Evolutionary conservation across 2,797 vertebrate species (phyloP).

Genomic region (Fratercula arctica): DNA sequence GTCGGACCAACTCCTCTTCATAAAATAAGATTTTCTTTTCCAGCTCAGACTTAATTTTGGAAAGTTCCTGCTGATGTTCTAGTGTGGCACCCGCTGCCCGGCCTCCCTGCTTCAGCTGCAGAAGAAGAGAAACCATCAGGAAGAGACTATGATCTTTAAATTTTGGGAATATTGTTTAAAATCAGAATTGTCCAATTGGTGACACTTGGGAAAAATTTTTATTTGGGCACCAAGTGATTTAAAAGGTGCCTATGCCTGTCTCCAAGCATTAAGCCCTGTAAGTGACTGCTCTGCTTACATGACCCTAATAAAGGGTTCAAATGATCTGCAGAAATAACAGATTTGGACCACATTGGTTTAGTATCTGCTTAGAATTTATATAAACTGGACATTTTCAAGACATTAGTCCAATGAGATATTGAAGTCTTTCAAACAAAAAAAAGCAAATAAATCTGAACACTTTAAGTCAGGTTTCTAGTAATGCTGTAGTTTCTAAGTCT

Average conservation of each 20-base stretch:
- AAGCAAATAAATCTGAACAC: neutral
- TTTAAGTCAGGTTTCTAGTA: neutral
- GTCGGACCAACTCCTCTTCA: slow-evolving; percentile 90
- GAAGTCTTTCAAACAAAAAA: neutral
- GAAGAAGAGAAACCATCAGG: neutral
- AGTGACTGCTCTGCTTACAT: neutral
- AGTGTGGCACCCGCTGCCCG: slow-evolving; percentile 70
- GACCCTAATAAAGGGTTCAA: neutral
- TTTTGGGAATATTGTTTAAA: neutral
- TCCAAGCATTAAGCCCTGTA: neutral
- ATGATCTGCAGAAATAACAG: neutral
- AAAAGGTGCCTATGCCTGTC: neutral
- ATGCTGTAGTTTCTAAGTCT: neutral
- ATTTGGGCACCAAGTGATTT: neutral
- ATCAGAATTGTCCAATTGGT: neutral
- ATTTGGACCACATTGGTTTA: neutral
- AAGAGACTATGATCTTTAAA: neutral
- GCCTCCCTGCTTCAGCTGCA: slow-evolving; percentile 88
- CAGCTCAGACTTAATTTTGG: slow-evolving; percentile 88
- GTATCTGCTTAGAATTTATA: neutral
- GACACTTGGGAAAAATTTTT: neutral
- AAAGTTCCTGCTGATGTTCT: slow-evolving; percentile 91
- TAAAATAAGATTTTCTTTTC: slow-evolving; percentile 94
- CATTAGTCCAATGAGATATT: neutral
- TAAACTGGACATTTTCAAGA: neutral